A percentile compares a stretch with the other conserved stretches of the same genome.
phyloP scores from a whole-genome alignment of 2,888 invertebrate species.

The Lypha dubia region DNA sequence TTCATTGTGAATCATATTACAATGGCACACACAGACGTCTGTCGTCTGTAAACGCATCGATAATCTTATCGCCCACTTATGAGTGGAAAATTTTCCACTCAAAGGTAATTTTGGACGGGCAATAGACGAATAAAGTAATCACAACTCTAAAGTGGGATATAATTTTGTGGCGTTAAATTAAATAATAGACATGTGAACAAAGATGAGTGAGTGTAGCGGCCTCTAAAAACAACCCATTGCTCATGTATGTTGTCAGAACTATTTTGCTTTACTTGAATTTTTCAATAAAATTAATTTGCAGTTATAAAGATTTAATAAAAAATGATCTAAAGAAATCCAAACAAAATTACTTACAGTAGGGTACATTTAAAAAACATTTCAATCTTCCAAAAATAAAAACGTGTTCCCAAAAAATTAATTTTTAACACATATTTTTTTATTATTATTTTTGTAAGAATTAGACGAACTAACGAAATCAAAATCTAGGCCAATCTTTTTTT shows the following conservation, averaged over 20 bases:
- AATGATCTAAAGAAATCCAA: too few relatives aligned
- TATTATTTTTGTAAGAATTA: slow-evolving; percentile 35
- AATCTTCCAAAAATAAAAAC: not conserved
- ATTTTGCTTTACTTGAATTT: too few relatives aligned
- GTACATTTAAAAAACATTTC: not conserved
- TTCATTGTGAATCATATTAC: slow-evolving; percentile 8
- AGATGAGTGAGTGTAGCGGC: too few relatives aligned
- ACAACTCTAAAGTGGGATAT: not conserved
- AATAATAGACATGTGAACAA: too few relatives aligned
- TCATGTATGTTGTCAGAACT: too few relatives aligned
- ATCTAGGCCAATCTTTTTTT: slow-evolving; percentile 68
- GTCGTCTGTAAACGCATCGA: not conserved
- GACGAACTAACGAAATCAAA: slow-evolving; percentile 60
- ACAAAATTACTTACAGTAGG: not conserved
- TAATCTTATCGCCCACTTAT: slow-evolving; percentile 60
- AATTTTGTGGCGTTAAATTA: too few relatives aligned
- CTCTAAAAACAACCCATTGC: too few relatives aligned
- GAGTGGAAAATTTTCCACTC: not conserved
- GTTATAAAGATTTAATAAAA: too few relatives aligned
- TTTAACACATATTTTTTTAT: slow-evolving; percentile 35
- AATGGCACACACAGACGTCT: not conserved
- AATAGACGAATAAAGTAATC: not conserved
- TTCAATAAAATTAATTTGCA: too few relatives aligned
- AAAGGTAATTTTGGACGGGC: not conserved
- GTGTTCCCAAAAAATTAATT: slow-evolving; percentile 13